Base-by-base conservation (phyloP, 2,888 invertebrate genomes). In the Drosophila kokeensis region DNA sequence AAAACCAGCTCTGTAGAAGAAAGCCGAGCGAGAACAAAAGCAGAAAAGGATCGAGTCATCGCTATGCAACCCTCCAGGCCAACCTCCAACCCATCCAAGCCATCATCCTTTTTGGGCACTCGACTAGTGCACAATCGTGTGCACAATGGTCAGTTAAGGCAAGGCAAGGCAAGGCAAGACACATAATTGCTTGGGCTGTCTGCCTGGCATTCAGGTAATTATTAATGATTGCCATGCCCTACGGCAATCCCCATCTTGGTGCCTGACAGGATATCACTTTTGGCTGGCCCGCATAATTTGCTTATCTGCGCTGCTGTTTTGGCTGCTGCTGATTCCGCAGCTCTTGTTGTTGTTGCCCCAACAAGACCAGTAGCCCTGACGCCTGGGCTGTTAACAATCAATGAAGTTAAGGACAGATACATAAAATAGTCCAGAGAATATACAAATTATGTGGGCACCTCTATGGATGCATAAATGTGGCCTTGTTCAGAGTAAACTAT, bases 341-440 rank as follows among this genome's bases (percentile, higher is more conserved):
- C 54, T 24, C 55, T 29, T 40, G 59, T 27, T 29, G 36, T 32
- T 57, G 58, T 60, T 65, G 68, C 76, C 65, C 53, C 69, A 68
- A 68, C 74, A 83, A 84, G 84, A 84, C 84, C 84, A 81, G 84
- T 86, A 84, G 84, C 86, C 57, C 15, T 68, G 75, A 78, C 75
- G 78, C 78, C 74, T 45, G 65, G 75, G 85, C 85, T 82, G 82
- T 83, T 69, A 80, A 78, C 73, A 84, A 82, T 83, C 83, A 82
- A 76, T 74, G 67, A 72, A 73, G 71, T 70, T 68, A 62, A 76
- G 61, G 65, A 69, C 78, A 73, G 58, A 50, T 63, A 57, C 75
- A 78, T 78, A 71, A 83, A 75, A 71, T 82, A 68, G 71, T 55
- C 55, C 40, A 67, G 71, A 50, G 66, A 65, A 52, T 57, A 40